Evolutionary conservation across 2,797 vertebrate genomes (phyloP), one percentile per base, ranked within the genome.

Genomic region (Gymnothorax javanicus): DNA sequence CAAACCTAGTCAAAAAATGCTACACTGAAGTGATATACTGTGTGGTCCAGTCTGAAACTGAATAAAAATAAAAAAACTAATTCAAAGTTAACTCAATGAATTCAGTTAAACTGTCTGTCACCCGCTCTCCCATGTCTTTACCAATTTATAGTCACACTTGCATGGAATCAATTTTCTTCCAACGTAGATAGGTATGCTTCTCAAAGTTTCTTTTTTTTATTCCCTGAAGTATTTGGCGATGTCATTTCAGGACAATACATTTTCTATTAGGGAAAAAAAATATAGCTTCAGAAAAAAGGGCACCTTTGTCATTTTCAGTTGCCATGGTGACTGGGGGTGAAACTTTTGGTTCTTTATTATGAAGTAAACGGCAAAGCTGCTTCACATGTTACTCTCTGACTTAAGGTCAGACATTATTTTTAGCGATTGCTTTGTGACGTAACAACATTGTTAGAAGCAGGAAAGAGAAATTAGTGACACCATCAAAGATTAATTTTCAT

Each of bases 241-340:
- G 86, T 84, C 82, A 87, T 27, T 83, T 27, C 56, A 83, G 57
- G 57, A 60, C 57, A 57, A 83, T 50, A 84, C 9, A 84, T 64
- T 77, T 87, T 62, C 77, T 81, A n/a, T 81, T 81, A 56, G 7
- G 75, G 75, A 83, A 25, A 43, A 33, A 25, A 17, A 83, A 83
- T 15, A 54, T 27, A 25, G n/a, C 75, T 43, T 25, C 5, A 62
- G n/a, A 81, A 84, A 84, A 60, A 33, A 60, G 83, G 85, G 52
- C 57, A 52, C 67, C 87, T 87, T 87, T 87, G 75, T 84, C 83
- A 82, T 82, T 83, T 54, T 27, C 52, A 23, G 83, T 85, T 83
- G 77, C 83, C 62, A 87, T 87, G 73, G 87, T 87, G 84, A 87
- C 86, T 73, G 33, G 33, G 33, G 54, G 71, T 27, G 79, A 11